These are phyloP conservation scores for Criorhina ranunculi DNA, from an alignment of 2,888 invertebrate species.

Conservation along the genomic window DNA sequence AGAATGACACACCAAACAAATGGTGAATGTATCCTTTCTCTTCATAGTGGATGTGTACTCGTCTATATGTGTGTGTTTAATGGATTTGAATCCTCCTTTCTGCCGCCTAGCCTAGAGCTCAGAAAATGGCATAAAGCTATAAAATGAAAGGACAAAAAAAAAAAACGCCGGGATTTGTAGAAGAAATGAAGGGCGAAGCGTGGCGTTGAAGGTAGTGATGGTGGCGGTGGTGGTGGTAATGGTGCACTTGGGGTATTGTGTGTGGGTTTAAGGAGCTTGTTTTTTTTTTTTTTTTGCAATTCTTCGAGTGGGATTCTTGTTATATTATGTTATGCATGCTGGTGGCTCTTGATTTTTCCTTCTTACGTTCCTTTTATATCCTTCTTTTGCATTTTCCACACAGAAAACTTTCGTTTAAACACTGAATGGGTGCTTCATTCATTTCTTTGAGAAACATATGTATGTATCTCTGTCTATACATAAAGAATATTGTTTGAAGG, in stretches of 20 bases:
- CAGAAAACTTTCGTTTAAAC: constrained; percentile 61
- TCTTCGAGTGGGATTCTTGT: constrained; percentile 51
- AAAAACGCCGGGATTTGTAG: constrained; percentile 31
- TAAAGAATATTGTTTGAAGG: constrained; percentile 45
- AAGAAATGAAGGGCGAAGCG: constrained; percentile 48
- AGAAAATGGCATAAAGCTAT: constrained; percentile 52
- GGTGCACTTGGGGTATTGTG: constrained; percentile 54
- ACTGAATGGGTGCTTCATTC: constrained; percentile 54
- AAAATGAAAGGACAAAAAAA: background rate
- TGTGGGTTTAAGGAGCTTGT: constrained; percentile 57
- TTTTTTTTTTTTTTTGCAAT: constrained; percentile 64
- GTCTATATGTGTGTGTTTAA: constrained; percentile 25
- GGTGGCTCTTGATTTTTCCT: constrained; percentile 11
- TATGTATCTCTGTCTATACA: constrained; percentile 9
- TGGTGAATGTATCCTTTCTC: constrained; percentile 20
- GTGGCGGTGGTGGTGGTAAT: constrained; percentile 22
- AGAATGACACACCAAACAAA: constrained; percentile 61
- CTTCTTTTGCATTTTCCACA: background rate
- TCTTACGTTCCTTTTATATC: constrained; percentile 26
- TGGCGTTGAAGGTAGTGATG: constrained; percentile 3
- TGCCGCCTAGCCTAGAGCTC: constrained; percentile 52
- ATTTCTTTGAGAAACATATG: constrained; percentile 26
- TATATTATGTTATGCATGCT: constrained; percentile 36
- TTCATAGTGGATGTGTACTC: constrained; percentile 2
- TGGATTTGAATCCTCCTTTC: constrained; percentile 54